Evolutionary conservation across 2,113 vertebrate genomes (phyloP), one percentile per base, ranked within the genome.

Genomic region (Heliornis fulica): DNA sequence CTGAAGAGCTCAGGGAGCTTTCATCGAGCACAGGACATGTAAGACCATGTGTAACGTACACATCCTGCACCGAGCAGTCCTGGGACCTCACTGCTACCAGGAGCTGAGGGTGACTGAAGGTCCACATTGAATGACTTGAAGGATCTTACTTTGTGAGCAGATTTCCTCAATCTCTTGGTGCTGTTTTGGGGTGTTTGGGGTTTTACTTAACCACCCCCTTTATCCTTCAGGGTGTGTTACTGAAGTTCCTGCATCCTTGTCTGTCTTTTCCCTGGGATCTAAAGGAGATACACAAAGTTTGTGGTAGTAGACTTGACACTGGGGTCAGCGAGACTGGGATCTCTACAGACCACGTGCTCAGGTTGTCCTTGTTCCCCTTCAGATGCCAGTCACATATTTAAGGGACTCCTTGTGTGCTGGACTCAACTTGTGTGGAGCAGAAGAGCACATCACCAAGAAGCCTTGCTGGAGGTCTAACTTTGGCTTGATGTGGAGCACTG

Each of bases 61-160:
- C 10, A 8, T 0, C 3, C 17, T 45, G 2, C 20, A 9, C 9
- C 43, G 51, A 19, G n/a, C 17, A 10, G 13, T 3, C 19, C 1
- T 40, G 51, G 29, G 45, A 63, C 51, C 54, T 66, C 51, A 13
- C 15, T 43, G 46, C 51, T 70, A 2, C 7, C 51, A 45, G n/a
- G 51, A 75, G 41, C 64, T 74, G 53, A 90, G 64, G n/a, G 13
- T 60, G 71, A n/a, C 31, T 64, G 46, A 66, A 74, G 41, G 22
- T 63, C 46, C 26, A 8, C 1, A 2, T 22, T 20, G 2, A 32
- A 6, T 19, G 65, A 64, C 48, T 78, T 78, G 29, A 25, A 87
- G 65, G 38, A 32, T 77, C 21, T 91, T 45, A 34, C 8, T 91
- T 74, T 89, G 25, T 21, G 45, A 61, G 6, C n/a, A 79, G 51